Evolutionary conservation across 2,113 vertebrate species (phyloP).

Genomic region (Agapornis roseicollis): DNA sequence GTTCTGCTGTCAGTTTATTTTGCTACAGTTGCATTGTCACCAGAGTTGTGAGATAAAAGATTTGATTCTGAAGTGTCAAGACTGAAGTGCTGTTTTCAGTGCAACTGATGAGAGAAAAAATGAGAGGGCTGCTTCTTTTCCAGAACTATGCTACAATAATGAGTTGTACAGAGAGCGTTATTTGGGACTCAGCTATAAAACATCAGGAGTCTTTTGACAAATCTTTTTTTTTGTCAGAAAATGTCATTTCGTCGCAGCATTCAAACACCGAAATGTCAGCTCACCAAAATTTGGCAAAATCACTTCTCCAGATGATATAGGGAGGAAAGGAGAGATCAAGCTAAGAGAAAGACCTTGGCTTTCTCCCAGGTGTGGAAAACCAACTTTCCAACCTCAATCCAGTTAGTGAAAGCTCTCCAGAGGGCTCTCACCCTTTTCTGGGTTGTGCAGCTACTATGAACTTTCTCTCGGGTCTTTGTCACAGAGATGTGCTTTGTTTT

Average conservation of each 20-base stretch:
- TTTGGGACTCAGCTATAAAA: neutral
- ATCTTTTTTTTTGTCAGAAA: constrained; percentile 26
- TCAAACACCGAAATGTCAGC: constrained; percentile 21
- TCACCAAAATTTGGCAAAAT: constrained; percentile 47
- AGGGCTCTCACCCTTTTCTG: neutral
- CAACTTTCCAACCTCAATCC: neutral
- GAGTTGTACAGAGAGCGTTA: neutral
- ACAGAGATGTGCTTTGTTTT: neutral
- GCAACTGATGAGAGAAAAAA: neutral
- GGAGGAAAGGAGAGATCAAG: neutral
- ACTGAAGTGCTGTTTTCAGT: neutral
- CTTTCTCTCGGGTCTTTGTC: neutral
- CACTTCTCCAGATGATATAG: constrained; percentile 16
- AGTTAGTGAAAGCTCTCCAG: neutral
- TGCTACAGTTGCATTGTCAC: neutral
- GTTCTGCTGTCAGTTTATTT: neutral
- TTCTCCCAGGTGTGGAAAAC: constrained; percentile 29
- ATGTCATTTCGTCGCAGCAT: neutral
- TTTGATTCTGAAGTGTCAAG: neutral
- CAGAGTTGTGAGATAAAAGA: neutral
- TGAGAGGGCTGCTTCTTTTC: neutral
- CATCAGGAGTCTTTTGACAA: neutral
- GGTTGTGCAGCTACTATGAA: neutral
- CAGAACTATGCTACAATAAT: neutral
- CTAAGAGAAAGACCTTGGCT: constrained; percentile 23